Evolutionary conservation across 2,888 invertebrate species (phyloP), one percentile per base, ranked within the genome.

Genomic region (Julus scandinavius): DNA sequence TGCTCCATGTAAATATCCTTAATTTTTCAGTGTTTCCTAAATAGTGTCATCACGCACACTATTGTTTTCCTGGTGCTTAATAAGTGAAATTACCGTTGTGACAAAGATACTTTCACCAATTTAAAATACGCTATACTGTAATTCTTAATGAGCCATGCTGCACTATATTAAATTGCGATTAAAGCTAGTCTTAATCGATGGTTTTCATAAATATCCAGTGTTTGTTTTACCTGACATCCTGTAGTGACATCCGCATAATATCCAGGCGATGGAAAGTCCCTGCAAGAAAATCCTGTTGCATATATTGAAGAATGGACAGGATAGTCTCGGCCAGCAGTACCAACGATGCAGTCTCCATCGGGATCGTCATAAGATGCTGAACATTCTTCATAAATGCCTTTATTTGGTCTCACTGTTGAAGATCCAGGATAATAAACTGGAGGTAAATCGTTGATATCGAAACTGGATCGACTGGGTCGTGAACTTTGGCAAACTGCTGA

Each of bases 311-410:
- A 20, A 15, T 54, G 41, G 50, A 85, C n/a, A 7, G 88, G 88
- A 86, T 88, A 88, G 29, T 88, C 88, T 86, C 50, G 87, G 5
- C 88, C 86, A n/a, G 80, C 86, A n/a, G 45, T 54, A 20, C 88
- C 88, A 17, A 50, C 11, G 7, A 88, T 49, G 45, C 88, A 88
- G 49, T 88, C 88, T 7, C 54, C 88, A 86, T 88, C 88, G 7
- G 88, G 88, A n/a, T 88, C 88, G 13, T 88, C 63, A 40, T 85
- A 40, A 11, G 45, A 45, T 4, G 49, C 49, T 40, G 85, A 85
- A 13, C 85, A 85, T 41, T 49, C 85, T 9, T 85, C 85, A 40
- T 85, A 41, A 13, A 72, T 72, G 20, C 72, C 72, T 20, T 72
- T 72, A 29, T 7, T 7, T 72, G 72, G 9, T 20, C 72, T 20